Conservation (phyloP, 2,797 vertebrate genomes). For the Sebastes iracundus region DNA sequence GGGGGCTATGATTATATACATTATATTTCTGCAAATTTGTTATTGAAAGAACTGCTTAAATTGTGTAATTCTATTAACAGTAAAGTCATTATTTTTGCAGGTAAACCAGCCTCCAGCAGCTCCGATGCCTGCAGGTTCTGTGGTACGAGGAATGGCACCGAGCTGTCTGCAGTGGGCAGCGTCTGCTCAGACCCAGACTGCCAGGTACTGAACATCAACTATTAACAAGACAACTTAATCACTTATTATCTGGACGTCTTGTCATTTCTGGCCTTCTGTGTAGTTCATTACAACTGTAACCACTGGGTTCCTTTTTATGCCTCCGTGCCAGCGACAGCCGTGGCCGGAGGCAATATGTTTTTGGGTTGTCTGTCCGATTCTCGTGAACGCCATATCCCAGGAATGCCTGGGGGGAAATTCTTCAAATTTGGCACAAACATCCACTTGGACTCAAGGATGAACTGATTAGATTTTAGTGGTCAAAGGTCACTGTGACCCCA, state of each 20-base stretch:
- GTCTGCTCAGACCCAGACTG: constrained; percentile 97
- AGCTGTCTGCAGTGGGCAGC: constrained; percentile 96
- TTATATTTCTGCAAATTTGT: not conserved
- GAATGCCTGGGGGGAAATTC: not conserved
- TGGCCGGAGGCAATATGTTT: not conserved
- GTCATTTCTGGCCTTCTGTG: not conserved
- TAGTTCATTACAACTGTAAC: not conserved
- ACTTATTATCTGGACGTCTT: not conserved
- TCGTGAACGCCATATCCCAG: not conserved
- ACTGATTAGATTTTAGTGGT: not conserved
- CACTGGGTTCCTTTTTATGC: not conserved
- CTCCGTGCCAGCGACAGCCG: not conserved
- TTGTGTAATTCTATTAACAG: not conserved
- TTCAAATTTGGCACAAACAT: not conserved
- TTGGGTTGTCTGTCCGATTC: not conserved
- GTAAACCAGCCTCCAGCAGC: constrained; percentile 96
- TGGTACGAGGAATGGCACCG: constrained; percentile 95
- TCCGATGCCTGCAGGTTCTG: constrained; percentile 98
- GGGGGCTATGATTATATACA: not conserved
- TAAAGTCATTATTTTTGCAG: constrained; percentile 67
- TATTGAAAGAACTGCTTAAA: not conserved
- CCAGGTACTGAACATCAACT: constrained; percentile 83
- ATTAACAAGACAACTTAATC: not conserved
- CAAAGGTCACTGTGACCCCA: not conserved
- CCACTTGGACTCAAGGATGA: not conserved